phyloP scores from a whole-genome alignment of 2,888 invertebrate genomes.

The Brachylomia viminalis region DNA sequence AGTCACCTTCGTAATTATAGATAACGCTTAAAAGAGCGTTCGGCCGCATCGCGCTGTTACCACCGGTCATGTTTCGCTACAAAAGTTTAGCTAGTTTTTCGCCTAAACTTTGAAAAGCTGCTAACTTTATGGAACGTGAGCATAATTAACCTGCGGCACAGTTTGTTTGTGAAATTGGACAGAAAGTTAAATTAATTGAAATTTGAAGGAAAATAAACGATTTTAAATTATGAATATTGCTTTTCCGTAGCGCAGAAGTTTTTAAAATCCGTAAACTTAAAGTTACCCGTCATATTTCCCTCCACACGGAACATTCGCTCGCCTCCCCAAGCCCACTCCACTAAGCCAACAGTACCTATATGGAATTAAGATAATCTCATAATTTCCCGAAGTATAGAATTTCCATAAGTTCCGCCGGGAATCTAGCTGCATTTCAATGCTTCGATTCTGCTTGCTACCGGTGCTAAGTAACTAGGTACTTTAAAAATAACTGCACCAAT shows the following conservation, averaged over 20 bases:
- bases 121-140: neutral
- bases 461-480: too few species aligned
- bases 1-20: slow-evolving; percentile 14
- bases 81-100: neutral
- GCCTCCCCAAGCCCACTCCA: neutral
- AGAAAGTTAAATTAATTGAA: neutral
- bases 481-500: neutral
- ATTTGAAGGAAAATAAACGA: neutral
- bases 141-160: neutral
- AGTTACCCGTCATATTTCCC: neutral
- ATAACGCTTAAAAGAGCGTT: neutral
- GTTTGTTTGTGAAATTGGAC: neutral
- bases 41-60: neutral
- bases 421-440: neutral
- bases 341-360: neutral
- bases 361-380: too few species aligned
- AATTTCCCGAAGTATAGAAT: too few species aligned
- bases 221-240: neutral
- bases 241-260: neutral
- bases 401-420: neutral
- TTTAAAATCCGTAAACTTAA: neutral
- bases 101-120: neutral
- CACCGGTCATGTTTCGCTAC: too few species aligned
- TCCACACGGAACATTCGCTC: neutral
- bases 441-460: neutral